These are phyloP conservation scores for Salvelinus namaycush DNA, from an alignment of 2,113 vertebrate genomes.

Conservation along the genomic window DNA sequence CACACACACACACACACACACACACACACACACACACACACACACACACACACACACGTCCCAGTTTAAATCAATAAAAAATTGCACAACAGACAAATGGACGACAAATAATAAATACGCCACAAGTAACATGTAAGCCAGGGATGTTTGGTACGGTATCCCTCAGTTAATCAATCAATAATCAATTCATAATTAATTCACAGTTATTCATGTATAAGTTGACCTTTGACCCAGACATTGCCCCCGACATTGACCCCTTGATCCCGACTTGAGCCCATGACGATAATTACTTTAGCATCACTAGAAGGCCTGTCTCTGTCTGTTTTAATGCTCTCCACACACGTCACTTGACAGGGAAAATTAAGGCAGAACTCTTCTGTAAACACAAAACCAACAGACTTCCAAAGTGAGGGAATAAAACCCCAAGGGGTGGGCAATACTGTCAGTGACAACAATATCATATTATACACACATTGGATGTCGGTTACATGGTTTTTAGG, in stretches of 20 bases:
- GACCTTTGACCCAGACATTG: conserved; percentile 70
- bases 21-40: conserved; percentile 16
- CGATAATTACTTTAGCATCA: conserved; percentile 40
- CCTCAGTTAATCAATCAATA: conserved; percentile 63
- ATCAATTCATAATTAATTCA: conserved; percentile 65
- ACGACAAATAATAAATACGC: conserved; percentile 78
- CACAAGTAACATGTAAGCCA: conserved; percentile 67
- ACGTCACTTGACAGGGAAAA: conserved; percentile 76
- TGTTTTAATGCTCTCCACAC: conserved; percentile 65
- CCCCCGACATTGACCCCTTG: conserved; percentile 69
- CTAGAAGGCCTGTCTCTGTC: conserved; percentile 41
- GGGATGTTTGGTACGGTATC: conserved; percentile 77
- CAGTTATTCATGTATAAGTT: conserved; percentile 88
- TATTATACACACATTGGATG: conserved; percentile 51
- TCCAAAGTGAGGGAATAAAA: conserved; percentile 69
- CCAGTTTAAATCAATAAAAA: conserved; percentile 70
- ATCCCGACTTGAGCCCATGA: conserved; percentile 67
- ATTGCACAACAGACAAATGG: conserved; percentile 69
- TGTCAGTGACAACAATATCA: conserved; percentile 68
- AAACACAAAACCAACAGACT: conserved; percentile 83
- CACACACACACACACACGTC: conserved; percentile 55
- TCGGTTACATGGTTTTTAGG: conserved; percentile 25
- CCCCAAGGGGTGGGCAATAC: conserved; percentile 64
- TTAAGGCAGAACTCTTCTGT: conserved; percentile 74
- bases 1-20: conserved; percentile 23